A percentile compares a stretch with the other conserved stretches of the same genome.
phyloP scores from a whole-genome alignment of 1,140 invertebrate species.

The Oscheius sp. region DNA sequence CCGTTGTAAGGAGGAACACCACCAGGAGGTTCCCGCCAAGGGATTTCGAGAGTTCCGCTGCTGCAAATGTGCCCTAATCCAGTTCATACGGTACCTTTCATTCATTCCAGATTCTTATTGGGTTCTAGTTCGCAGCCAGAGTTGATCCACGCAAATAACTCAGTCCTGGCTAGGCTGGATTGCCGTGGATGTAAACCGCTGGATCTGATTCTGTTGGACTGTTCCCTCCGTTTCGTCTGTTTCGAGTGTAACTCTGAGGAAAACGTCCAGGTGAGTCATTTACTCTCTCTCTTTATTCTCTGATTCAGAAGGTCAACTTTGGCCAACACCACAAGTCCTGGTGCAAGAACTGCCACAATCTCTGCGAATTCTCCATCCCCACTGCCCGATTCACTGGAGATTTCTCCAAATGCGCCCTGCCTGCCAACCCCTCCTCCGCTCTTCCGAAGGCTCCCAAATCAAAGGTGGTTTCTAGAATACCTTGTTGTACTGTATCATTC shows the following conservation, averaged over 20 bases:
- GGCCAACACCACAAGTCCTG: neutral
- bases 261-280: neutral
- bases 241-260: neutral
- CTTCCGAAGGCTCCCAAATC: neutral
- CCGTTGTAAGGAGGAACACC: neutral
- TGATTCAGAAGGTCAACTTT: neutral
- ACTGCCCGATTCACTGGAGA: neutral
- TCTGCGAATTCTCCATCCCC: neutral
- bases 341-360: neutral
- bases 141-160: neutral
- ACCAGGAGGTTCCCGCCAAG: neutral
- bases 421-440: neutral
- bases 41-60: neutral
- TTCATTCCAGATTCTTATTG: too few relatives aligned
- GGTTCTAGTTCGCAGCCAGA: neutral
- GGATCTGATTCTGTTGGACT: neutral
- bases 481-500: too few relatives aligned
- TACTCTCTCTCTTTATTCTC: neutral
- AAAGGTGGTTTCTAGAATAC: too few relatives aligned
- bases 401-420: neutral
- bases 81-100: too few relatives aligned
- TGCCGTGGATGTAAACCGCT: neutral
- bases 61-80: neutral
- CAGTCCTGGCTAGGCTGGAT: neutral
- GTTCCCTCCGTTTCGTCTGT: neutral